Base-by-base conservation (phyloP, 1,140 invertebrate genomes). In the Pseudomyrmex dendroicus region DNA sequence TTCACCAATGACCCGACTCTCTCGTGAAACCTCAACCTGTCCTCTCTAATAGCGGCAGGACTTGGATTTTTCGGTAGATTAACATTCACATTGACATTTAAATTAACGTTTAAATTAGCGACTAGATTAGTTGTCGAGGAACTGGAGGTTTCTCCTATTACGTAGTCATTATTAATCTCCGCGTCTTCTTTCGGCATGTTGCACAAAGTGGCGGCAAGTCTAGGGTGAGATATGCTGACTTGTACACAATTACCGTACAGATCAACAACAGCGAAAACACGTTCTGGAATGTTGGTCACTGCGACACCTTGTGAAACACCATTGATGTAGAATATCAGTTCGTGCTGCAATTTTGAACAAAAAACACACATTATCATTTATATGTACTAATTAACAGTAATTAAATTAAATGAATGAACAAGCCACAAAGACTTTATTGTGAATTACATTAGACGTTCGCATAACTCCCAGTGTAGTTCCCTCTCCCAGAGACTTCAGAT, bases 191-290 rank as follows among this genome's bases (percentile, higher is more conserved):
- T 92, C 12, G 87, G 85, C 8, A 91, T 88, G n/a, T 86, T 90
- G 15, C 64, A 73, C n/a, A 84, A 5, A 35, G 35, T 35, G 62
- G 46, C 13, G 1, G 44, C 44, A 50, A 84, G 61, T 61, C 67
- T 91, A 12, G 93, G 92, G 48, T 92, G 93, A 44, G 95, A 95
- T 83, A 96, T 95, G 12, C 96, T 96, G 10, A 99, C 96, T 95
- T 99, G 98, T 8, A 98, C 97, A 94, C 98, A 99, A 93, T 98
- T 98, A 2, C 98, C 98, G 93, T 98, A 99, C 91, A 99, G 95
- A 94, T 99, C 98, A 35, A 99, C 96, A 13, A 99, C 96, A 9
- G 97, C 98, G 95, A 96, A 99, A 15, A 99, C 95, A 57, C 95
- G 94, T 15, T 95, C 89, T 25, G 98, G 98, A 84, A 99, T 95